Conservation (phyloP, 2,888 invertebrate species). For the Drosophila kambysellisi region DNA sequence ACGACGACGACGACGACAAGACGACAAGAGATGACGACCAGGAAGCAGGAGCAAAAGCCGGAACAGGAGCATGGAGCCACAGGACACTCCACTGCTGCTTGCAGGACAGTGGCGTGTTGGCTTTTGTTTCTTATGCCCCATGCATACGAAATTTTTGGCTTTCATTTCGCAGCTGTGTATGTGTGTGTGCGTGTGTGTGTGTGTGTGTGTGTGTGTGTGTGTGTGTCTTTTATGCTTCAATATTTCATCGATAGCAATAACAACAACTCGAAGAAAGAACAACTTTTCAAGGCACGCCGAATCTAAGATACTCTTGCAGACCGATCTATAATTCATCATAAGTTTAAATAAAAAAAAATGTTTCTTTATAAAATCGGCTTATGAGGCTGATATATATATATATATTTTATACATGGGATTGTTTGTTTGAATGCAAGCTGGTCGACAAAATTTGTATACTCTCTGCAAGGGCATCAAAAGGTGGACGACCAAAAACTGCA, state of each 20-base stretch:
- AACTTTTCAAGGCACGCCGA: slow-evolving; percentile 3
- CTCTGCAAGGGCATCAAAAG: not conserved
- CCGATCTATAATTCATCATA: not conserved
- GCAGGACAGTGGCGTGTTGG: slow-evolving; percentile 64
- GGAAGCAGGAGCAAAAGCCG: not conserved
- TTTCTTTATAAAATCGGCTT: not conserved
- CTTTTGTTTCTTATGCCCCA: slow-evolving; percentile 76
- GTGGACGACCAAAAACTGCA: slow-evolving; percentile 20
- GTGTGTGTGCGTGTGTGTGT: not conserved
- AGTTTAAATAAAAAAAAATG: not conserved
- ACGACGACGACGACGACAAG: slow-evolving; percentile 45
- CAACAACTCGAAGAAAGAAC: slow-evolving; percentile 26
- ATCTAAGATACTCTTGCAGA: not conserved
- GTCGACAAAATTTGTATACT: not conserved
- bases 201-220: not conserved
- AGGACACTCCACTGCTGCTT: not conserved
- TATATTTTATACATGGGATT: no score
- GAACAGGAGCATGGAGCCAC: not conserved
- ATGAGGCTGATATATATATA: not conserved
- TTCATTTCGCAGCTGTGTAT: slow-evolving; percentile 38
- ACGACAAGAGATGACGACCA: slow-evolving; percentile 49
- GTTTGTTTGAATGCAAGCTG: not conserved
- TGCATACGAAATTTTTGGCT: slow-evolving; percentile 70
- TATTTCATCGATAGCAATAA: slow-evolving; percentile 72
- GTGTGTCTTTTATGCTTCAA: slow-evolving; percentile 44